Percentiles rank a stretch among this genome's conserved stretches.
These are phyloP conservation scores for Archips crataeganus DNA, from an alignment of 2,888 invertebrate species.

Conservation along the genomic window DNA sequence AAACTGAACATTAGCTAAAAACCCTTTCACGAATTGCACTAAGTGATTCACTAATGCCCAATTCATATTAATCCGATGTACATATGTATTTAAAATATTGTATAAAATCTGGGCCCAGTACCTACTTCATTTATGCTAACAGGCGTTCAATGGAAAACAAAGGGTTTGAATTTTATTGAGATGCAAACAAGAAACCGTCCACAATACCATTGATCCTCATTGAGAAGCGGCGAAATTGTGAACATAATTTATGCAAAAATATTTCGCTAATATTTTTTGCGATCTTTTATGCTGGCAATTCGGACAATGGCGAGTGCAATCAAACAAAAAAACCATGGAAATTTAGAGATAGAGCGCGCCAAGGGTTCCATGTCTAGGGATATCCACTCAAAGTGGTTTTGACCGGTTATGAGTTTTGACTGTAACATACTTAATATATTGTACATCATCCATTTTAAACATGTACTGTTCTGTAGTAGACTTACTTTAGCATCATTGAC, in stretches of 20 bases:
- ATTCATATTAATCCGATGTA: not conserved
- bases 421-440: too few species aligned
- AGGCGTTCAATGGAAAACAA: slow-evolving; percentile 13
- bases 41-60: not conserved
- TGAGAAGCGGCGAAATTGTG: slow-evolving; percentile 14
- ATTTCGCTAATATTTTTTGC: slow-evolving; percentile 9
- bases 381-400: not conserved
- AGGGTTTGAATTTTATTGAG: slow-evolving; percentile 18
- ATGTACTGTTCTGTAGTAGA: not conserved
- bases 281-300: not conserved
- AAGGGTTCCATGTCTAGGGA: not conserved
- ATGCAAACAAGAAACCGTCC: slow-evolving; percentile 17
- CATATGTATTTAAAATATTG: not conserved
- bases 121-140: slow-evolving; percentile 10
- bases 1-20: too few species aligned
- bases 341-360: not conserved
- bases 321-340: slow-evolving; percentile 1
- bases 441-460: too few species aligned
- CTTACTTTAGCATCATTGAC: not conserved
- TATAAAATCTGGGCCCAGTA: slow-evolving; percentile 2
- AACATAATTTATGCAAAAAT: slow-evolving; percentile 23
- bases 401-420: too few species aligned
- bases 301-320: slow-evolving; percentile 1
- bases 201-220: slow-evolving; percentile 11
- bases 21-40: not conserved